phyloP scores from a whole-genome alignment of 2,113 vertebrate genomes.

The Pagrus major region DNA sequence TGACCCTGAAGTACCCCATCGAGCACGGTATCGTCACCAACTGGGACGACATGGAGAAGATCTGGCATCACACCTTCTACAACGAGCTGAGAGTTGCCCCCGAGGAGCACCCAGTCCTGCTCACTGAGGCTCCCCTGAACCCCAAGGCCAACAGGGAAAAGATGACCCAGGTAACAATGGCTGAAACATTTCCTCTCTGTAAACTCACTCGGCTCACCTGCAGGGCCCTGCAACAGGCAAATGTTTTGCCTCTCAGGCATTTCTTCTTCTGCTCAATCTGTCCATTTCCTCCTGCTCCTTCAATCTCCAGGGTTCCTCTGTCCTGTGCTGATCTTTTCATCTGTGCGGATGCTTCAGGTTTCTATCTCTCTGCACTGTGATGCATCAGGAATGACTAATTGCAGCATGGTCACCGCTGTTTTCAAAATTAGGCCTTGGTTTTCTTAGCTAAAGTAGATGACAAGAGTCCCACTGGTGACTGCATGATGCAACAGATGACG shows the following conservation, averaged over 20 bases:
- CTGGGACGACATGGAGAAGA: constrained; percentile 99
- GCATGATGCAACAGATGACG: constrained; percentile 36
- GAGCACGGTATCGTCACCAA: constrained; percentile 98
- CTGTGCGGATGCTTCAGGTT: constrained; percentile 90
- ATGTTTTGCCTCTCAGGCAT: background rate
- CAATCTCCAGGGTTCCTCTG: constrained; percentile 69
- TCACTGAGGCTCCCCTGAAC: constrained; percentile 98
- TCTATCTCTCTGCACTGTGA: constrained; percentile 79
- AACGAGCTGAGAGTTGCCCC: constrained; percentile 98
- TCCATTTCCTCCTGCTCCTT: constrained; percentile 54
- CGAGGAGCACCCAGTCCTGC: constrained; percentile 97
- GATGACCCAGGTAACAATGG: constrained; percentile 91
- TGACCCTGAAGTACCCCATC: constrained; percentile 98
- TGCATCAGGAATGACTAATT: constrained; percentile 44
- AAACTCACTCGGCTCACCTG: background rate
- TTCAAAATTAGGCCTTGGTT: constrained; percentile 12
- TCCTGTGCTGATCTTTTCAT: constrained; percentile 66
- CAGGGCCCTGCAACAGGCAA: constrained; percentile 4
- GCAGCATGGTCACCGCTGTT: constrained; percentile 60
- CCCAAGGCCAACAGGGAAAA: constrained; percentile 98
- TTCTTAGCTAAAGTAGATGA: background rate
- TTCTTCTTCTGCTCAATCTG: constrained; percentile 27
- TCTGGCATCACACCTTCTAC: constrained; percentile 99
- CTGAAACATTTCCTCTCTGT: background rate
- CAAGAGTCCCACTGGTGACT: constrained; percentile 40